Conservation (phyloP, 2,113 vertebrate genomes). For the Alligator mississippiensis region DNA sequence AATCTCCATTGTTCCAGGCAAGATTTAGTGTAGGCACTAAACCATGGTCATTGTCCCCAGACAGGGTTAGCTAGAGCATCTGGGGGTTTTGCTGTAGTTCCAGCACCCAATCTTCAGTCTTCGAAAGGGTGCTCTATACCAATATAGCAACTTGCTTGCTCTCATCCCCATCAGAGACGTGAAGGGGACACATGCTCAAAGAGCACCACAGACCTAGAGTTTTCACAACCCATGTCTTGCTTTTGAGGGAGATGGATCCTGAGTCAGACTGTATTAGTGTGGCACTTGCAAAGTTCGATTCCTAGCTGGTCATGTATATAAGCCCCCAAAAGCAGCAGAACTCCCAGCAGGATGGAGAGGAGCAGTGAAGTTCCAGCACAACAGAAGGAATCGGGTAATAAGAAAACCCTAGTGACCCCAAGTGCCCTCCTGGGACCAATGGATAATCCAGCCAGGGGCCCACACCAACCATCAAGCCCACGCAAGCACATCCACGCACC, state of each 20-base stretch:
- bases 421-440: rapidly evolving
- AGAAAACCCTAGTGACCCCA: rapidly evolving
- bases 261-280: too few species aligned
- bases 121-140: neutral
- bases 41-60: neutral
- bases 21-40: neutral
- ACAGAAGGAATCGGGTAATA: too few species aligned
- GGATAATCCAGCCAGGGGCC: neutral
- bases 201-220: too few species aligned
- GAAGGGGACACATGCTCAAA: too few species aligned
- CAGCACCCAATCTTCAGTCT: neutral
- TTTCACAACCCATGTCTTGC: too few species aligned
- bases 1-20: neutral
- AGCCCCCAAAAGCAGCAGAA: too few species aligned
- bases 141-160: neutral
- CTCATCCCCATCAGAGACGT: neutral
- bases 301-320: too few species aligned
- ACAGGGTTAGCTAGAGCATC: neutral
- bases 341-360: neutral
- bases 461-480: neutral
- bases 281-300: too few species aligned
- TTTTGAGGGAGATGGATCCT: too few species aligned
- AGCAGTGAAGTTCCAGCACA: rapidly evolving
- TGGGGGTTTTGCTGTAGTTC: too few species aligned
- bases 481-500: rapidly evolving